Percentiles rank a stretch among this genome's conserved stretches.
Conservation (phyloP, 2,797 vertebrate species). For the Smutsia temminckii region DNA sequence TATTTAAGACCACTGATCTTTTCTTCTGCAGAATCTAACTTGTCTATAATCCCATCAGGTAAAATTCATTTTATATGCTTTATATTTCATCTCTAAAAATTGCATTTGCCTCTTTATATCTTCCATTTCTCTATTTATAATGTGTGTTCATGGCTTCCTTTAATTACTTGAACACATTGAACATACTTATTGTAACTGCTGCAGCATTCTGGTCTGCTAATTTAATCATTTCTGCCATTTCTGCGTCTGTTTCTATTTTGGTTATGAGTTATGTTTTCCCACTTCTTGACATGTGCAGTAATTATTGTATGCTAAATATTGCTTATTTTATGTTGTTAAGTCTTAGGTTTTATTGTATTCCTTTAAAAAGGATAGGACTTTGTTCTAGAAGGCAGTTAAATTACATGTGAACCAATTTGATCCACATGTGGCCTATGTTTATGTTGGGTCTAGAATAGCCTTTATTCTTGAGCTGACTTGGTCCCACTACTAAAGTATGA, state of each 20-base stretch:
- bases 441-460: not conserved
- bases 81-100: not conserved
- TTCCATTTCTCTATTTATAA: not conserved
- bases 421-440: not conserved
- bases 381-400: constrained; percentile 6
- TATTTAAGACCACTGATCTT: not conserved
- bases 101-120: not conserved
- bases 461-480: constrained; percentile 28
- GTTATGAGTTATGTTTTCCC: not conserved
- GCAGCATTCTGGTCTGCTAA: not conserved
- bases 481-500: not conserved
- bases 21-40: not conserved
- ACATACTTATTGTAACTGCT: not conserved
- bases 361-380: not conserved
- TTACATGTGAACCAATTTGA: not conserved
- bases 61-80: not conserved
- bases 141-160: not conserved
- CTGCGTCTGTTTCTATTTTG: not conserved
- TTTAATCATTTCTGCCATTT: constrained; percentile 24
- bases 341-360: constrained; percentile 25
- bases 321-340: not conserved
- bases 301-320: constrained; percentile 4
- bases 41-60: not conserved
- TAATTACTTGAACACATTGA: not conserved
- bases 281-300: not conserved